Evolutionary conservation across 2,888 invertebrate species (phyloP).

Genomic region (Drepanosiphum platanoidis): DNA sequence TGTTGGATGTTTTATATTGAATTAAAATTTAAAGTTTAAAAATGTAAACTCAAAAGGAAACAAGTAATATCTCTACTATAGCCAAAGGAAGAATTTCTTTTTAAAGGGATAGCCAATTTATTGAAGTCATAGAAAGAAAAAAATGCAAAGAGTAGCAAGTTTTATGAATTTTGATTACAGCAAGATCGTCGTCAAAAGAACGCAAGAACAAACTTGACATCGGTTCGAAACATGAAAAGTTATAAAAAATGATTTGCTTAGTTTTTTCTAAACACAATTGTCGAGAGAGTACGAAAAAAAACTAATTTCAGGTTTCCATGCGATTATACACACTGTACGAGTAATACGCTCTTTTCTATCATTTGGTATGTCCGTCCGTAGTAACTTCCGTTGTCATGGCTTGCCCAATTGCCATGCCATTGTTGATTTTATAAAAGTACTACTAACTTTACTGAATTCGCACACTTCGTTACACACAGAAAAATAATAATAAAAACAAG

Average conservation of each 20-base stretch:
- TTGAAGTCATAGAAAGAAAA: not conserved
- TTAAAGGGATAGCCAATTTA: not conserved
- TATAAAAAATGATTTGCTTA: not conserved
- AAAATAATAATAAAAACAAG: too few relatives aligned
- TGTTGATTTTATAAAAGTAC: too few relatives aligned
- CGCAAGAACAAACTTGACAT: not conserved
- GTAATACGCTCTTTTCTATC: too few relatives aligned
- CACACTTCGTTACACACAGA: too few relatives aligned
- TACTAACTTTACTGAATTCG: too few relatives aligned
- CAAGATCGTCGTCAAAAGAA: not conserved
- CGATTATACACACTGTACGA: too few relatives aligned
- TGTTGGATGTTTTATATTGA: not conserved
- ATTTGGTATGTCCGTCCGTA: too few relatives aligned
- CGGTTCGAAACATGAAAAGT: not conserved
- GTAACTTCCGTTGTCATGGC: too few relatives aligned
- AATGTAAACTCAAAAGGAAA: not conserved
- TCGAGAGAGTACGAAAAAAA: not conserved
- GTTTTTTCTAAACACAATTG: not conserved
- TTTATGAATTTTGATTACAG: not conserved
- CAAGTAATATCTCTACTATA: not conserved
- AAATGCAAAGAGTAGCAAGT: too few relatives aligned
- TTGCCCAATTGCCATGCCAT: too few relatives aligned
- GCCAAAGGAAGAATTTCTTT: not conserved
- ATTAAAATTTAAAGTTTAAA: not conserved
- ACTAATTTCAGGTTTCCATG: not conserved